Base-by-base conservation (phyloP, 2,797 vertebrate species). In the Anguilla obscura region DNA sequence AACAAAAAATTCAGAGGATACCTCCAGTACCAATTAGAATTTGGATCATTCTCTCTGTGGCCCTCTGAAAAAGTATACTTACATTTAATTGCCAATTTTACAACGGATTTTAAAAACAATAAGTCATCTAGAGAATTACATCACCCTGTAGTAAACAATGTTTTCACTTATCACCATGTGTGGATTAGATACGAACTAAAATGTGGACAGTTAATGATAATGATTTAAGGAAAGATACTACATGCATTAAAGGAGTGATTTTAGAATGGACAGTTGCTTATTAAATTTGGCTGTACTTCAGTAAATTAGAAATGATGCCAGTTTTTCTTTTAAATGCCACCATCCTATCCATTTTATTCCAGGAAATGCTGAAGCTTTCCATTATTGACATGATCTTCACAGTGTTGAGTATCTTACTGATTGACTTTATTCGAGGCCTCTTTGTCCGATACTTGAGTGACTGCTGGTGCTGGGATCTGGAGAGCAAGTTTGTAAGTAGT, bases 361-460 rank as follows among this genome's bases (percentile, higher is more conserved):
- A 99, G 98, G 98, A 99, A 93, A 98, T 99, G 98, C 90, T 99
- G 93, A 99, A 99, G 93, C 96, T 99, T 86, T 99, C 98, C 36
- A 97, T 99, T 92, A 99, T 99, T 0, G 98, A 99, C 93, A 98
- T 99, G 98, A 97, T 99, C 91, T 99, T 99, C 95, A 99, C 98
- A 0, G 98, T 98, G 0, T 98, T 97, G 69, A 99, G 98, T 93
- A 97, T 99, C 88, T 95, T 99, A 89, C 95, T 99, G 85, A 99
- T 99, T 24, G 98, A 99, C 92, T 99, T 99, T 90, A 98, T 99
- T 92, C 96, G 98, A 40, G 98, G 98, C 1, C 95, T 99, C 48
- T 97, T 98, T 58, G 98, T 99, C 30, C 97, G 98, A 2, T 98
- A 98, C 91, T 93, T 99, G 85, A 99, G 98, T 45, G 98, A 99